phyloP scores from a whole-genome alignment of 2,888 invertebrate species.

The Vannuccia rotundouncinata region DNA sequence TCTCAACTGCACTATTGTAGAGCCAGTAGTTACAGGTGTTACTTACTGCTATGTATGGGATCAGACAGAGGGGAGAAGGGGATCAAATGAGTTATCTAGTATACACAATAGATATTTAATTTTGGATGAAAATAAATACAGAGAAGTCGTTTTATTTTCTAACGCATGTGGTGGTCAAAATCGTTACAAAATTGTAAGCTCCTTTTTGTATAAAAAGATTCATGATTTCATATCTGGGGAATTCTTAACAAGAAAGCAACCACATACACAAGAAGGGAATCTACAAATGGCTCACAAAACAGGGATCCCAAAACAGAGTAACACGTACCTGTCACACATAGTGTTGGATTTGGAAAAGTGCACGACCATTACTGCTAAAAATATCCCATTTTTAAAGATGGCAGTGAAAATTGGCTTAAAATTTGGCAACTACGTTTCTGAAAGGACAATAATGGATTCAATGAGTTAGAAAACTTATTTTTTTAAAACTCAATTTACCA shows the following conservation, averaged over 20 bases:
- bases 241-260: constrained; percentile 2
- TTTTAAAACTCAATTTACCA: no score
- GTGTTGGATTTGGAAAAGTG: constrained; percentile 3
- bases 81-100: constrained; percentile 17
- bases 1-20: constrained; percentile 9
- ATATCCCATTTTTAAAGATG: no score
- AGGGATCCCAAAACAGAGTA: background rate
- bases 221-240: background rate
- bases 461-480: no score
- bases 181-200: constrained; percentile 10
- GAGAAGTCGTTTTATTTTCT: constrained; percentile 6
- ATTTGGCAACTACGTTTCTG: no score
- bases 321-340: constrained; percentile 19
- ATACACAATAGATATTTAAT: background rate
- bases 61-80: constrained; percentile 8
- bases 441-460: no score
- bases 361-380: constrained; percentile 13
- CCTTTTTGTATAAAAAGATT: constrained; percentile 13
- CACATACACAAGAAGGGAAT: constrained; percentile 20
- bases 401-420: no score
- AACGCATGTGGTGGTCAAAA: constrained; percentile 21
- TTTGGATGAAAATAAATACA: background rate
- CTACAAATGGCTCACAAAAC: constrained; percentile 3
- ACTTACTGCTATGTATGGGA: constrained; percentile 19
- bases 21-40: constrained; percentile 26